A percentile compares a stretch with the other conserved stretches of the same genome.
phyloP scores from a whole-genome alignment of 2,888 invertebrate genomes.

The Lasioglossum marginatum region DNA sequence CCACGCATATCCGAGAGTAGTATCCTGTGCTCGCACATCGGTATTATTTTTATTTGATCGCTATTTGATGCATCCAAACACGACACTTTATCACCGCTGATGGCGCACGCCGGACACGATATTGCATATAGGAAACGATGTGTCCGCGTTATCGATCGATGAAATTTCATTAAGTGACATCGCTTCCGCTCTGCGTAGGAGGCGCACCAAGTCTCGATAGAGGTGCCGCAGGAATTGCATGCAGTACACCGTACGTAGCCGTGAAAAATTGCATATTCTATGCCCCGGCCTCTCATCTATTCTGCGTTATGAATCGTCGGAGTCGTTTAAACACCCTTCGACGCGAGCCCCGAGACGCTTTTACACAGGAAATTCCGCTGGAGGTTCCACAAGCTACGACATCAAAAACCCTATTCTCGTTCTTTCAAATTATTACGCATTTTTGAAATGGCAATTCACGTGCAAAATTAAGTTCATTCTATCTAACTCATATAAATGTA shows the following conservation, averaged over 20 bases:
- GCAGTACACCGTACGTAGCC: background rate
- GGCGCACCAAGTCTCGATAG: conserved; percentile 29
- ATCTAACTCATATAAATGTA: no score
- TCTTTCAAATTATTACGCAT: background rate
- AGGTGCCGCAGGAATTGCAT: conserved; percentile 40
- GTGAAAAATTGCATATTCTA: conserved; percentile 26
- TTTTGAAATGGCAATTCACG: background rate
- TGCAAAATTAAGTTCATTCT: no score
- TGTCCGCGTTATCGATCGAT: conserved; percentile 61
- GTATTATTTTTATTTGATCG: conserved; percentile 20
- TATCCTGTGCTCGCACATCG: background rate
- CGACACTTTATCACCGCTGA: conserved; percentile 27
- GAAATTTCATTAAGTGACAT: conserved; percentile 71
- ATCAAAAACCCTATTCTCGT: background rate
- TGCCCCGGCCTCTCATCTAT: background rate
- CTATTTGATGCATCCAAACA: conserved; percentile 8
- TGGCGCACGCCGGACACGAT: conserved; percentile 49
- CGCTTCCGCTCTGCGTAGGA: conserved; percentile 49
- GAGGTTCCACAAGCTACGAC: background rate
- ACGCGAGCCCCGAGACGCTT: background rate
- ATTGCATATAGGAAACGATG: conserved; percentile 63
- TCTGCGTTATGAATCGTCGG: conserved; percentile 18
- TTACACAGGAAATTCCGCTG: background rate
- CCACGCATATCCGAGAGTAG: background rate
- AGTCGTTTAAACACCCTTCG: conserved; percentile 40